Percentiles rank a stretch among this genome's conserved stretches.
Evolutionary conservation across 2,113 vertebrate genomes (phyloP).

Genomic region (Bufo bufo): DNA sequence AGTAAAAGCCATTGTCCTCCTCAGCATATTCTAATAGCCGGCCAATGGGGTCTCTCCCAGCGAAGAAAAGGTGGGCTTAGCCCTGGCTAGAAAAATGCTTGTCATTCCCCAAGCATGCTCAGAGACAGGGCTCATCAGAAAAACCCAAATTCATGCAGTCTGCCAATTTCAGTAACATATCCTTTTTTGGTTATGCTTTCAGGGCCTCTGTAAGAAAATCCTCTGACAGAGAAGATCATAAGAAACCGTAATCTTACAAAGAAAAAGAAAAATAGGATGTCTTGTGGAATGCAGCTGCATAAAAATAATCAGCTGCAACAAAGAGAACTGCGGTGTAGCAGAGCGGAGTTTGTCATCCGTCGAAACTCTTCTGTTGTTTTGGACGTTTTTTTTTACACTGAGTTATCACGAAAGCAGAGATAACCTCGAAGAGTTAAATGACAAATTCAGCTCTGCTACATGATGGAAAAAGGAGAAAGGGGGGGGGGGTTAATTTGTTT

Average conservation of each 20-base stretch:
- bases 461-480: constrained; percentile 14
- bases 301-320: constrained; percentile 5
- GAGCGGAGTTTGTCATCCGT: not conserved
- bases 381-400: no score
- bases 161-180: constrained; percentile 83
- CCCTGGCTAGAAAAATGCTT: constrained; percentile 75
- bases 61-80: constrained; percentile 71
- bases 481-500: constrained; percentile 54
- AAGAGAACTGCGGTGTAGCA: constrained; percentile 59
- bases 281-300: constrained; percentile 65
- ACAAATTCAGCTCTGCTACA: constrained; percentile 36
- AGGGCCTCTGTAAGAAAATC: constrained; percentile 85
- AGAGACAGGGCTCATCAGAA: constrained; percentile 79
- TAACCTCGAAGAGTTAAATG: not conserved
- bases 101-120: constrained; percentile 83
- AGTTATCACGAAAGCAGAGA: not conserved
- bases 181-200: constrained; percentile 90
- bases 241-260: constrained; percentile 83
- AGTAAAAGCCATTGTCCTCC: constrained; percentile 81
- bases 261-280: constrained; percentile 67
- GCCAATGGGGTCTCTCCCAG: constrained; percentile 71
- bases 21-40: constrained; percentile 72
- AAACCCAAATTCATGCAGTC: constrained; percentile 71
- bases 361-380: no score
- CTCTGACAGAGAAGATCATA: constrained; percentile 86